Percentiles rank a stretch among this genome's conserved stretches.
Evolutionary conservation across 2,113 vertebrate species (phyloP).

Genomic region (Pao palembangensis): DNA sequence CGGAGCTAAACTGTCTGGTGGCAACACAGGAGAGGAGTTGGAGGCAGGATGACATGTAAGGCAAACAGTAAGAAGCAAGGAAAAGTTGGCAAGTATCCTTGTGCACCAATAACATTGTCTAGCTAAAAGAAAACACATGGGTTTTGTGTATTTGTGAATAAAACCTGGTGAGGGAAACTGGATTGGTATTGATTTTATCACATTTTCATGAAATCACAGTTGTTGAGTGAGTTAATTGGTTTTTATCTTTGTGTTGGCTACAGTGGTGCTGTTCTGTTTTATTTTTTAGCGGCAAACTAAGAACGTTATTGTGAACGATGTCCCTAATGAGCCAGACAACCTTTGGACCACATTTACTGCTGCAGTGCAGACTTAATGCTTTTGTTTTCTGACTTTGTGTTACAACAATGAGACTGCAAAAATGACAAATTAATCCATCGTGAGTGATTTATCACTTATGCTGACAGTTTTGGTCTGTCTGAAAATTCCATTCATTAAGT

Average conservation of each 20-base stretch:
- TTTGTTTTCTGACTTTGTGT: slow-evolving; percentile 3
- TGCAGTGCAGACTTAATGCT: neutral
- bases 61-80: neutral
- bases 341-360: neutral
- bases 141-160: no score
- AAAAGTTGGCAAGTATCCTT: neutral
- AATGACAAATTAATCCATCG: slow-evolving; percentile 34
- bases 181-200: no score
- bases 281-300: no score
- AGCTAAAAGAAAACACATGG: no score
- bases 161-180: no score
- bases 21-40: neutral
- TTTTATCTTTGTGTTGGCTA: no score
- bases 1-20: slow-evolving; percentile 21
- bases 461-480: slow-evolving; percentile 29
- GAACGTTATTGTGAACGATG: no score
- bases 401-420: slow-evolving; percentile 14
- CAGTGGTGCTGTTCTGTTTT: no score
- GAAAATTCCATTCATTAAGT: slow-evolving; percentile 52
- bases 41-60: neutral
- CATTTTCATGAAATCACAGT: no score
- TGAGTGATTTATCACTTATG: slow-evolving; percentile 45
- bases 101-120: neutral
- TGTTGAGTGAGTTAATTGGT: no score
- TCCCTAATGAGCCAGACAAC: neutral